These are phyloP conservation scores for Chitala chitala DNA, from an alignment of 2,113 vertebrate genomes.

Conservation along the genomic window DNA sequence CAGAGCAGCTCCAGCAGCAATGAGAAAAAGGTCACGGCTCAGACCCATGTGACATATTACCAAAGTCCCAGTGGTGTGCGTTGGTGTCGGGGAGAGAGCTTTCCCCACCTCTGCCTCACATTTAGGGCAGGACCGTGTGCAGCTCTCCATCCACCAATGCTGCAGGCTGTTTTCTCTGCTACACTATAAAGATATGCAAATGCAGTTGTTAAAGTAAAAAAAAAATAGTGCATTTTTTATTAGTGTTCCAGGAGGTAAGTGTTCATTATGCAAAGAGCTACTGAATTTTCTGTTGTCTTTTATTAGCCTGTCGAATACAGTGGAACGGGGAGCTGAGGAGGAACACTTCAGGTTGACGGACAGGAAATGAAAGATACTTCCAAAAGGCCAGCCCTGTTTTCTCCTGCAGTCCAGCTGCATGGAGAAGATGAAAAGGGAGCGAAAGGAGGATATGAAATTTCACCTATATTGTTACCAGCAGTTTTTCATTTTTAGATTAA, in stretches of 20 bases:
- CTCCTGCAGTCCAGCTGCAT: background rate
- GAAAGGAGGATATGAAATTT: conserved; percentile 25
- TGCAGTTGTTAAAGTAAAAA: conserved; percentile 62
- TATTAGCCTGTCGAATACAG: background rate
- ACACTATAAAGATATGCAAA: conserved; percentile 72
- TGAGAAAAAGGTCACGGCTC: too few relatives aligned
- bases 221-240: conserved; percentile 33
- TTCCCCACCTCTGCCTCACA: conserved; percentile 52
- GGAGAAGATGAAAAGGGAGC: background rate
- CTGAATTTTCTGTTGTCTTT: conserved; percentile 8
- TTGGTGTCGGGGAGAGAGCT: conserved; percentile 21
- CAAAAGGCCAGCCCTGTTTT: conserved; percentile 31
- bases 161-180: conserved; percentile 65
- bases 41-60: background rate
- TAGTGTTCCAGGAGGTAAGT: conserved; percentile 20
- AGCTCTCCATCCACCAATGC: conserved; percentile 58
- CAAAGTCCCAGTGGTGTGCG: background rate
- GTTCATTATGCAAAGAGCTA: conserved; percentile 24
- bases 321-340: background rate
- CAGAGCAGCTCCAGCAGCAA: too few relatives aligned
- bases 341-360: conserved; percentile 12
- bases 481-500: conserved; percentile 27
- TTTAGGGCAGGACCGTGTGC: conserved; percentile 33
- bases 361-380: conserved; percentile 42
- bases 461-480: background rate